A percentile compares a stretch with the other conserved stretches of the same genome.
These are phyloP conservation scores for Aegypius monachus DNA, from an alignment of 2,113 vertebrate genomes.

Conservation along the genomic window DNA sequence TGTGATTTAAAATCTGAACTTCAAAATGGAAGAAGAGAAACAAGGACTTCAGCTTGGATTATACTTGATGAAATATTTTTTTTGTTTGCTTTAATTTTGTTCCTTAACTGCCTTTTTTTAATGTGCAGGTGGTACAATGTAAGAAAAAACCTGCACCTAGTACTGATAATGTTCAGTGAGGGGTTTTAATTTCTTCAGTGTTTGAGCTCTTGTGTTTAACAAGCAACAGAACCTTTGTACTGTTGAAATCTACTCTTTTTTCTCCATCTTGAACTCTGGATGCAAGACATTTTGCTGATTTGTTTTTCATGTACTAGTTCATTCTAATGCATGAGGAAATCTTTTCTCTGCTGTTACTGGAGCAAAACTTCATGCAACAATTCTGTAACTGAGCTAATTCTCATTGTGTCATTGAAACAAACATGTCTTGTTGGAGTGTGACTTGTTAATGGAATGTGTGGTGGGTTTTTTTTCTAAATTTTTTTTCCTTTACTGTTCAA, in stretches of 20 bases:
- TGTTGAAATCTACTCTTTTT: background rate
- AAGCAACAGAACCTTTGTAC: background rate
- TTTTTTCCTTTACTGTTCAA: background rate
- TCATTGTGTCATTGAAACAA: background rate
- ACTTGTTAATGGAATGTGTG: background rate
- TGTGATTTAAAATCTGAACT: background rate
- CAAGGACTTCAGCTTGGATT: background rate
- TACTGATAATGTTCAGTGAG: background rate
- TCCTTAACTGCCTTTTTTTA: background rate
- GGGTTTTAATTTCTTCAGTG: background rate
- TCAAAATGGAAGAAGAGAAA: background rate
- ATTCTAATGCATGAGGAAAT: background rate
- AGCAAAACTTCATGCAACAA: background rate
- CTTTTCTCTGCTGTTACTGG: background rate
- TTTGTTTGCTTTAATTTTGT: background rate
- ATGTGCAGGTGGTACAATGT: background rate
- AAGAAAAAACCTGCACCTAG: background rate
- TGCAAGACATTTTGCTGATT: background rate
- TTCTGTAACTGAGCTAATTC: background rate
- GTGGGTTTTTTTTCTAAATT: too few species aligned
- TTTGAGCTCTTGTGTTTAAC: background rate
- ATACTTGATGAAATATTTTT: background rate
- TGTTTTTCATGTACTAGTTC: background rate
- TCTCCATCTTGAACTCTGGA: background rate
- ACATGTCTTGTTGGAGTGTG: background rate